Evolutionary conservation across 1,140 invertebrate genomes (phyloP).

Genomic region (Diorhabda elongata): DNA sequence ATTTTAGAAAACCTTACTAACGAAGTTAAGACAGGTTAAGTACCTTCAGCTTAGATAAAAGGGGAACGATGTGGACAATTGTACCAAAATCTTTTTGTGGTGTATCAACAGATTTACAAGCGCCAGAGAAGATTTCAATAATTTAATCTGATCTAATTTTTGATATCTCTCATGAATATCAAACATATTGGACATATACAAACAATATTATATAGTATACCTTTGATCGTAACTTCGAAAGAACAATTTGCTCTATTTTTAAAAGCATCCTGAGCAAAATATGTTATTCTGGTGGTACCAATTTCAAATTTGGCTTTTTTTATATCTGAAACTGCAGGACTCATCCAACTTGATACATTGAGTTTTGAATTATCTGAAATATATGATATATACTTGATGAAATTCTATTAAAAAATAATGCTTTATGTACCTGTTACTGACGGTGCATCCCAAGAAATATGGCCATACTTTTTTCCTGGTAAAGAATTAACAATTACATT

Average conservation of each 20-base stretch:
- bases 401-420: background rate
- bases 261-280: slow-evolving; percentile 53
- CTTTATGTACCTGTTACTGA: slow-evolving; percentile 42
- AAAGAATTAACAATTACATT: slow-evolving; percentile 48
- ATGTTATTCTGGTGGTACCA: slow-evolving; percentile 51
- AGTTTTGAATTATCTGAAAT: slow-evolving; percentile 50
- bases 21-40: too few species aligned
- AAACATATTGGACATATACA: too few species aligned
- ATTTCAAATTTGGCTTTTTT: slow-evolving; percentile 49
- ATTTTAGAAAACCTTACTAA: too few species aligned
- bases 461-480: slow-evolving; percentile 53
- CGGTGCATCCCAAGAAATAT: slow-evolving; percentile 52
- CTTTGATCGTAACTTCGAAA: slow-evolving; percentile 52
- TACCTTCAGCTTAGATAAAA: too few species aligned
- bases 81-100: too few species aligned
- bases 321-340: slow-evolving; percentile 47
- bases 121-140: too few species aligned
- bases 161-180: too few species aligned
- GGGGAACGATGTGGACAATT: too few species aligned
- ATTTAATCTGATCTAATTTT: too few species aligned
- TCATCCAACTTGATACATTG: slow-evolving; percentile 49
- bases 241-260: slow-evolving; percentile 54
- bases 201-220: slow-evolving; percentile 35
- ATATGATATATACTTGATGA: background rate
- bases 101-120: too few species aligned